A percentile compares a stretch with the other conserved stretches of the same genome.
Evolutionary conservation across 1,140 invertebrate species (phyloP).

Genomic region (Brachionus plicatilis): DNA sequence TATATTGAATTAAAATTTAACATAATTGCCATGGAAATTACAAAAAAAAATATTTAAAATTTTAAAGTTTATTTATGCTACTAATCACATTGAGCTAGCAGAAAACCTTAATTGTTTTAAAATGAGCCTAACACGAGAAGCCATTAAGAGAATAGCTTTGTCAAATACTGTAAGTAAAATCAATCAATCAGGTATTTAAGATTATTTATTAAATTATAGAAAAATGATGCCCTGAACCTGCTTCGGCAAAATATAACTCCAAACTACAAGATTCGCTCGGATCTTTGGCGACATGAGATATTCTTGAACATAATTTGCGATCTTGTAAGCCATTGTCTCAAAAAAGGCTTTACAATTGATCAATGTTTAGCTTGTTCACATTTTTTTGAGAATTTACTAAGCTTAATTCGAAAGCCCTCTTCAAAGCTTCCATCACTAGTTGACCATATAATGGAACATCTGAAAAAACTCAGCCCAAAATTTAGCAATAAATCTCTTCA

Average conservation of each 20-base stretch:
- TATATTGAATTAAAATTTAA: not conserved
- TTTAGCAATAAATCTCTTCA: not conserved
- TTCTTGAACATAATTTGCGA: not conserved
- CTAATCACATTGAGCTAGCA: not conserved
- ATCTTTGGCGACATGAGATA: conserved; percentile 22
- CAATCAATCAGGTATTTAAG: not conserved
- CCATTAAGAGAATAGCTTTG: not conserved
- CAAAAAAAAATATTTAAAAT: not conserved
- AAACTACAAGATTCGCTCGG: not conserved
- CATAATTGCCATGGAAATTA: conserved; percentile 19
- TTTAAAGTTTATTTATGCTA: conserved; percentile 8
- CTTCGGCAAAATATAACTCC: not conserved
- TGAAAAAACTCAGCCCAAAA: not conserved
- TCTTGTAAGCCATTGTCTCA: not conserved
- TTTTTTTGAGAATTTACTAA: not conserved
- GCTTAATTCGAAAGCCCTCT: not conserved
- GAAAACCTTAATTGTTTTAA: not conserved
- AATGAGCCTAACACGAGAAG: conserved; percentile 7
- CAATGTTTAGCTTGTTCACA: not conserved
- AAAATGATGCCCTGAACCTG: not conserved
- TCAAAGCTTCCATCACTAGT: not conserved
- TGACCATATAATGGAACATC: not conserved
- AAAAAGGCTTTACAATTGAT: not conserved
- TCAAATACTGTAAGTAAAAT: not conserved
- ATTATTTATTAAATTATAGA: not conserved